A percentile compares a stretch with the other conserved stretches of the same genome.
These are phyloP conservation scores for Tympanoctomys barrerae DNA, from an alignment of 2,797 vertebrate genomes.

Conservation along the genomic window DNA sequence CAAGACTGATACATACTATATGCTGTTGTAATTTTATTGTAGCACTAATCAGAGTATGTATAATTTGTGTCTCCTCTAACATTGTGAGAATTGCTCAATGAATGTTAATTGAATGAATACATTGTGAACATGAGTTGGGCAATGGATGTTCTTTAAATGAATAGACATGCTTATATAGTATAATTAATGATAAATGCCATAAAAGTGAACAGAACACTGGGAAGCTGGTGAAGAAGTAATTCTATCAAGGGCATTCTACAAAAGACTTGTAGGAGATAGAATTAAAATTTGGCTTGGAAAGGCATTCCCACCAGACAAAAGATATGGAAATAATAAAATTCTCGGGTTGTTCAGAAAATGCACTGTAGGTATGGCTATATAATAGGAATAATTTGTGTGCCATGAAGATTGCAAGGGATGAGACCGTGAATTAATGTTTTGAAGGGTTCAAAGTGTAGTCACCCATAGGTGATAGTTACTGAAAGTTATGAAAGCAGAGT, in stretches of 20 bases:
- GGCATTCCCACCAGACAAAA: constrained; percentile 45
- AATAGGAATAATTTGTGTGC: not conserved
- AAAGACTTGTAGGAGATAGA: constrained; percentile 2
- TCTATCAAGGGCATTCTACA: constrained; percentile 11
- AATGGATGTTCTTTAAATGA: not conserved
- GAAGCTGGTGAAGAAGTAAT: constrained; percentile 40
- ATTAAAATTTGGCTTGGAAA: constrained; percentile 34
- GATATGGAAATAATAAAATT: not conserved
- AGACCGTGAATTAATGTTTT: not conserved
- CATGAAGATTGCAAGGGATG: not conserved
- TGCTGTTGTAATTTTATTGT: constrained; percentile 23
- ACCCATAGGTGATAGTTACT: not conserved
- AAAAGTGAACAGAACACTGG: not conserved
- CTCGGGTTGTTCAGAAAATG: not conserved
- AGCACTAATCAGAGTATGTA: not conserved
- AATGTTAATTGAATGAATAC: constrained; percentile 33
- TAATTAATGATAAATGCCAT: not conserved
- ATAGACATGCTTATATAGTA: not conserved
- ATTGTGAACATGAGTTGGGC: not conserved
- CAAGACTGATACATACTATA: not conserved
- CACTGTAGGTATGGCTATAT: not conserved
- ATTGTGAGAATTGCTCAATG: constrained; percentile 27
- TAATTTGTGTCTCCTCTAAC: not conserved
- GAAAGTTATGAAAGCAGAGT: constrained; percentile 22
- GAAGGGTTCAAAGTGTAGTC: not conserved